Conservation (phyloP, 2,888 invertebrate genomes). For the Pachycephus smyrnensis region DNA sequence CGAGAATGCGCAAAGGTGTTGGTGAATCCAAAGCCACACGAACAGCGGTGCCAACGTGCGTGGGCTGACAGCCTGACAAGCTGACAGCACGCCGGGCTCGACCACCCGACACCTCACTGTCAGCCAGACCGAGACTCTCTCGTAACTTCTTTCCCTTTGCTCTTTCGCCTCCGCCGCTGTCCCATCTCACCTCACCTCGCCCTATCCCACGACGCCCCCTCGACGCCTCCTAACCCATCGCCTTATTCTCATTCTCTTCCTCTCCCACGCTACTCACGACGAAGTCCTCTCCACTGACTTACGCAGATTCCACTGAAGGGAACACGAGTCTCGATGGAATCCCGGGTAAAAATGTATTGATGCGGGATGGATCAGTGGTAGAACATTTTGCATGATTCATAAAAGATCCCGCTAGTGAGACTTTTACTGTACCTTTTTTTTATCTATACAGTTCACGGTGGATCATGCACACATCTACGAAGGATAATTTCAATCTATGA, state of each 20-base stretch:
- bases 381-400: too few species aligned
- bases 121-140: conserved; percentile 54
- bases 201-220: conserved; percentile 16
- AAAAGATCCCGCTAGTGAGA: too few species aligned
- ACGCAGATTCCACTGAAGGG: not conserved
- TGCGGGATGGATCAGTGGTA: too few species aligned
- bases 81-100: conserved; percentile 59
- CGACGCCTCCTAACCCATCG: conserved; percentile 11
- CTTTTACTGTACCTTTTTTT: too few species aligned
- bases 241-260: conserved; percentile 17
- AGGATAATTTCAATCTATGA: too few species aligned
- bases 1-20: conserved; percentile 4
- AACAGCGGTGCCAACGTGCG: conserved; percentile 58
- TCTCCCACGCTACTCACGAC: conserved; percentile 20
- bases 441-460: too few species aligned
- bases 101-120: conserved; percentile 66
- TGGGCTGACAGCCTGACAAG: conserved; percentile 65
- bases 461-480: too few species aligned
- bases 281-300: conserved; percentile 8
- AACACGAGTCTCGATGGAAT: not conserved
- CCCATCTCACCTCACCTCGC: conserved; percentile 15
- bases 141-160: conserved; percentile 49
- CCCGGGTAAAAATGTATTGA: too few species aligned
- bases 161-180: conserved; percentile 13
- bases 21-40: not conserved